Evolutionary conservation across 2,888 invertebrate genomes (phyloP), one percentile per base, ranked within the genome.

Genomic region (Megalurothrips usitatus): DNA sequence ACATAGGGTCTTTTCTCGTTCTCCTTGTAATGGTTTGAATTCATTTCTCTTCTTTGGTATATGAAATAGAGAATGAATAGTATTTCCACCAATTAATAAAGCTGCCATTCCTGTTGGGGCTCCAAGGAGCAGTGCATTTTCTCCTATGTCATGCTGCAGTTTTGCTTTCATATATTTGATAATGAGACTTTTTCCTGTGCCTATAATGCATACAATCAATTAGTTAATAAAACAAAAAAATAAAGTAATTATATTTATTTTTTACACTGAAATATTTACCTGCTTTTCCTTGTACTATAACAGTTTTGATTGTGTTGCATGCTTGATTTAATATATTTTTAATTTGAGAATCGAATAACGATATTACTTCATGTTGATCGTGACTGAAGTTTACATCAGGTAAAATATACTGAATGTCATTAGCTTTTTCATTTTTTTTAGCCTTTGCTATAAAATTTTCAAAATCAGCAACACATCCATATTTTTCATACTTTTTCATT

Each of bases 31-130:
- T n/a, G 23, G 68, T 68, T 68, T 68, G 23, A 23, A 68, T 23
- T n/a, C 68, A 4, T 23, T 68, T 19, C 23, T 68, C 6, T 11
- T 23, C 23, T 6, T 23, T 4, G 23, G 23, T n/a, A 68, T 19
- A 9, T 68, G 19, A 11, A 68, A 68, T 6, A 68, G 9, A 23
- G 9, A 23, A 23, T 68, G 68, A 3, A 68, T 11, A n/a, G 68
- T 68, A 3, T 68, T n/a, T 6, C 68, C 68, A 68, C 23, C 23
- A 23, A 68, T 68, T 23, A 68, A 23, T 9, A 68, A 23, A 8
- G 68, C 68, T n/a, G 68, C 68, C 23, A 68, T 23, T 9, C 68
- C 68, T 23, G 68, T 68, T 68, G 68, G 68, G 9, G 68, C 68
- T 23, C 23, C 68, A 23, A 68, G 68, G 4, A 68, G 6, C 11